Base-by-base conservation (phyloP, 1,140 invertebrate genomes). In the Ruditapes philippinarum region DNA sequence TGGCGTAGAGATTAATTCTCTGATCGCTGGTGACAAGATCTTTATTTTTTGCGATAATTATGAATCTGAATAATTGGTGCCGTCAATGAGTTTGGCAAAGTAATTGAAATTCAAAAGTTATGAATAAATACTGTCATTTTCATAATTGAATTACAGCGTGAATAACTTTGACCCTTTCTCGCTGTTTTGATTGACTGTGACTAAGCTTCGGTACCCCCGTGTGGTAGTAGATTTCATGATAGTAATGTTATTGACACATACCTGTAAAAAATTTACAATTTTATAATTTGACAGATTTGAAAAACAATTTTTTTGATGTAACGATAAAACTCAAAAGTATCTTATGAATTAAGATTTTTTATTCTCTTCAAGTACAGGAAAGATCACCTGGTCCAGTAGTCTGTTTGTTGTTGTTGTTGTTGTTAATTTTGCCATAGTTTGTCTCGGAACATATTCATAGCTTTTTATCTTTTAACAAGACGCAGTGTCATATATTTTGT, bases 51-150 rank as follows among this genome's bases (percentile, higher is more conserved):
- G 19, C 57, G n/a, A 17, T 70, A 1, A 14, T 70, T 70, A 70
- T 70, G 65, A 70, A 70, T 70, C 38, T 70, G 17, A 1, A 51
- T 76, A 76, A 76, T 76, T 76, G 45, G 38, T 28, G 0, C 42
- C 19, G 73, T 45, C 73, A 76, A 49, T 76, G 7, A 51, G 40
- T 76, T 7, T 40, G 45, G 14, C 2, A 19, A 25, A n/a, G n/a
- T 78, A 78, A 78, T 78, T 78, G 74, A 78, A 78, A 38, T 78
- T 78, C 45, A 78, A 51, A 78, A 78, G 54, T 78, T 51, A 51
- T 36, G 14, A 51, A 51, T 78, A 78, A 78, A 22, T 78, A 38
- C 25, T 78, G 74, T 78, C 74, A 51, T 54, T 78, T 78, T 33
- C 49, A 36, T 78, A 78, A 78, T 78, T 78, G 45, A 78, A 78